Conservation (phyloP, 2,113 vertebrate genomes). For the Lepisosteus osseus region DNA sequence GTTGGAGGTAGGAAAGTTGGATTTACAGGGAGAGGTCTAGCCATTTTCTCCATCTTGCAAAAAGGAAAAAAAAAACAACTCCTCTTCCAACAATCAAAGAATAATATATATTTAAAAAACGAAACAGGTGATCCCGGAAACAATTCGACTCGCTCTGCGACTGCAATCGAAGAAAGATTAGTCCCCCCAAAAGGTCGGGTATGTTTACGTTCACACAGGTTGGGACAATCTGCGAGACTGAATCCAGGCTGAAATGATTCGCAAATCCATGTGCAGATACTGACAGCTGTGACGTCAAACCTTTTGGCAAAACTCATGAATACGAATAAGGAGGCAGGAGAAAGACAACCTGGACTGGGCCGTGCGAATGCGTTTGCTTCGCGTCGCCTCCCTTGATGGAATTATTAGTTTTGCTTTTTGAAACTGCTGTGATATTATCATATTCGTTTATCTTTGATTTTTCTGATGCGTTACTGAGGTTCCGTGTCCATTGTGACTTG, state of each 20-base stretch:
- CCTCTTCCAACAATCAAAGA: slow-evolving; percentile 7
- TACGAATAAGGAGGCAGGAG: slow-evolving; percentile 21
- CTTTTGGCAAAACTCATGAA: not conserved
- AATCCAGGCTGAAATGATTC: slow-evolving; percentile 44
- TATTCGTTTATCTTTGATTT: too few species aligned
- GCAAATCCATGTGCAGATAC: slow-evolving; percentile 71
- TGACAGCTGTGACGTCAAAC: slow-evolving; percentile 55
- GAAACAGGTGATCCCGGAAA: not conserved
- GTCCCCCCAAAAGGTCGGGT: slow-evolving; percentile 6
- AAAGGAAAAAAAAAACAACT: slow-evolving; percentile 23
- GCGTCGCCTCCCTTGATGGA: not conserved
- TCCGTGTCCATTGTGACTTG: too few species aligned
- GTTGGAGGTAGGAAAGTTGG: slow-evolving; percentile 87
- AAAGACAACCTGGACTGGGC: not conserved
- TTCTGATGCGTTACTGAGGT: too few species aligned
- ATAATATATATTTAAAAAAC: slow-evolving; percentile 5
- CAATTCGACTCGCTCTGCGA: not conserved
- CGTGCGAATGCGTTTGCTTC: not conserved
- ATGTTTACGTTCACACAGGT: slow-evolving; percentile 2
- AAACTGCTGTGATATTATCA: too few species aligned
- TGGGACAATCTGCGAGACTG: slow-evolving; percentile 10
- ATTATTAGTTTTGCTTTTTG: too few species aligned
- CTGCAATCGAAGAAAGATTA: slow-evolving; percentile 8
- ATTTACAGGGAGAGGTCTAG: slow-evolving; percentile 81
- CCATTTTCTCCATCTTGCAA: slow-evolving; percentile 78